Conservation (phyloP, 2,113 vertebrate species). For the Xiphophorus couchianus region DNA sequence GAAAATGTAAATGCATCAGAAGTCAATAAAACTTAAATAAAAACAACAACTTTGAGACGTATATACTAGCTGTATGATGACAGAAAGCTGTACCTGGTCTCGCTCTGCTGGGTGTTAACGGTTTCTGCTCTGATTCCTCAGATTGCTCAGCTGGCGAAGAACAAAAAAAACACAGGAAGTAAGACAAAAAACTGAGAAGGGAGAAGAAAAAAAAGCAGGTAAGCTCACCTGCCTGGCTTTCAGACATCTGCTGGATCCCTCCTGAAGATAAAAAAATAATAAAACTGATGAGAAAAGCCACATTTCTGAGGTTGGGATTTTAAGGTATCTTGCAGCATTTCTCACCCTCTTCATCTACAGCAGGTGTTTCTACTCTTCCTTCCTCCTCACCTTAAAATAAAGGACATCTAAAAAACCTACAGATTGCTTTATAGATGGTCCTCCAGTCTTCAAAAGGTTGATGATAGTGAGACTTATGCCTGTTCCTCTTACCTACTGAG, state of each 20-base stretch:
- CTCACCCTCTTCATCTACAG: slow-evolving; percentile 9
- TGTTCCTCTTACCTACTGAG: slow-evolving; percentile 14
- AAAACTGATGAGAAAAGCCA: neutral
- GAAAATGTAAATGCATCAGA: no score
- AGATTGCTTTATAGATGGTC: no score
- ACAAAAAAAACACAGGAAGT: neutral
- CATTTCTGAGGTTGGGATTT: neutral
- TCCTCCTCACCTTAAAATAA: slow-evolving; percentile 3
- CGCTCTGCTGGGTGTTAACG: neutral
- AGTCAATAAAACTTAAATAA: no score
- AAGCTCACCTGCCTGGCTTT: slow-evolving; percentile 1
- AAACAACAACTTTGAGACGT: no score
- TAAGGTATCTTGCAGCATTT: slow-evolving; percentile 5
- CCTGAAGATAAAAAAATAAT: neutral
- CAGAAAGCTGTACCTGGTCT: slow-evolving; percentile 31
- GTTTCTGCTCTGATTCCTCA: neutral
- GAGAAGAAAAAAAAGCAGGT: no score
- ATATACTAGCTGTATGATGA: neutral
- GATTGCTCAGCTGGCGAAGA: neutral
- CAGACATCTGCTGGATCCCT: neutral
- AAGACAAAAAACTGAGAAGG: neutral
- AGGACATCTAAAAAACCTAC: neutral
- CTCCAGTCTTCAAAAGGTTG: no score
- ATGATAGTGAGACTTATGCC: neutral
- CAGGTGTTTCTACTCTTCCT: neutral